Base-by-base conservation (phyloP, 2,113 vertebrate species). In the Oreotragus oreotragus region DNA sequence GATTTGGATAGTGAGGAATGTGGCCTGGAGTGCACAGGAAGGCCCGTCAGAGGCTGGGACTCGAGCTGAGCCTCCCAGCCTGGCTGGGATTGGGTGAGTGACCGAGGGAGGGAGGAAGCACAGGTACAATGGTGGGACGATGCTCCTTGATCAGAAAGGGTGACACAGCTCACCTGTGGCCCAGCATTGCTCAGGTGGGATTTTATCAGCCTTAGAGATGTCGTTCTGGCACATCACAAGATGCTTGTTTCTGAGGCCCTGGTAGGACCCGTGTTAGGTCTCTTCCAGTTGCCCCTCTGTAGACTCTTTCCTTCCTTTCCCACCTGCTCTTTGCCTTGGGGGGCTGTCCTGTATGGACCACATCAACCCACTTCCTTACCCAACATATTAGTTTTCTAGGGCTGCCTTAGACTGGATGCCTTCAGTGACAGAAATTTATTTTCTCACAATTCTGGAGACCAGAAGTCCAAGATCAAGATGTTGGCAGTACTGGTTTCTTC, bases 341-440 rank as follows among this genome's bases (percentile, higher is more conserved):
- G 33, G 43, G 9, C 57, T 45, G 2, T 73, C 43, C 28, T 43
- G 23, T 4, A 17, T 28, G 21, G 39, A 57, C 47, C 14, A 30
- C 3, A 2, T 5, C 7, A 30, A 1, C 27, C 36, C 13, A 16
- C 39, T 39, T 53, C 47, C n/a, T 49, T 49, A 12, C 15, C 11
- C 8, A 39, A 45, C 14, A 1, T 5, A 0, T 62, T 43, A 27
- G 15, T 33, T 36, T 90, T 15, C 39, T 30, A 1, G 1, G 2
- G 6, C 7, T 21, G 33, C 33, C 33, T 12, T 16, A 28, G 7
- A 19, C 6, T 39, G 7, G 1, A 27, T 43, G 53, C 7, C 12
- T 47, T 33, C 21, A 0, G 30, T 19, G 4, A 49, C 15, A 70
- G 14, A 86, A 36, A 36, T 25, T 55, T 49, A 77, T 45, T 53